Base-by-base conservation (phyloP, 2,113 vertebrate genomes). In the Athene noctua region DNA sequence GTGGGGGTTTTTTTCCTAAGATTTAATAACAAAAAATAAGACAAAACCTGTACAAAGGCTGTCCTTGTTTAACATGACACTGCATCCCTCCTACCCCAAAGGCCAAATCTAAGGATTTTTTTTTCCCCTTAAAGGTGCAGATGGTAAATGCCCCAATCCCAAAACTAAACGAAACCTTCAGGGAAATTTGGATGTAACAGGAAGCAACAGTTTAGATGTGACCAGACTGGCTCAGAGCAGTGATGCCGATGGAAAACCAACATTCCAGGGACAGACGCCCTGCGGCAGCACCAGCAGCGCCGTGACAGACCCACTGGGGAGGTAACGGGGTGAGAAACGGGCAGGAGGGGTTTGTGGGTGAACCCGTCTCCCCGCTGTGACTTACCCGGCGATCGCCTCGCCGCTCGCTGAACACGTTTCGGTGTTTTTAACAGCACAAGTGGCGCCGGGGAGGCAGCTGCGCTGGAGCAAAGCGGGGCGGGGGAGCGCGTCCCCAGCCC, bases 61-160 rank as follows among this genome's bases (percentile, higher is more conserved):
- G 30, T 21, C 23, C 13, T 30, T 1, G 2, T n/a, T 5, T 5
- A 13, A 63, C 4, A 3, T 0, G 1, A 26, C 12, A 1, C 46
- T 26, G 9, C 13, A 42, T 13, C 68, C 30, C 42, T 70, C 34
- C 5, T 9, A 30, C 34, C 38, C 29, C 46, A 9, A 17, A 16
- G 30, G 38, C 44, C 3, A n/a, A 18, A 9, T 6, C 46, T 15
- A 7, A 79, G 30, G 46, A 2, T 59, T 26, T 4, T 26, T 13
- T 54, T 66, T 73, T 30, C 65, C 30, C 78, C 5, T 81, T 80
- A 63, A 91, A 95, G 58, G 66, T 95, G 96, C 54, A 87, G 77
- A 58, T 30, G 20, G 55, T 20, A 29, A 68, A 59, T 5, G 38
- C 42, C 34, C 3, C n/a, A 9, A 65, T 59, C 29, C 38, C 3